Percentiles rank a stretch among this genome's conserved stretches.
These are phyloP conservation scores for Tiliqua scincoides DNA, from an alignment of 2,113 vertebrate genomes.

Conservation along the genomic window DNA sequence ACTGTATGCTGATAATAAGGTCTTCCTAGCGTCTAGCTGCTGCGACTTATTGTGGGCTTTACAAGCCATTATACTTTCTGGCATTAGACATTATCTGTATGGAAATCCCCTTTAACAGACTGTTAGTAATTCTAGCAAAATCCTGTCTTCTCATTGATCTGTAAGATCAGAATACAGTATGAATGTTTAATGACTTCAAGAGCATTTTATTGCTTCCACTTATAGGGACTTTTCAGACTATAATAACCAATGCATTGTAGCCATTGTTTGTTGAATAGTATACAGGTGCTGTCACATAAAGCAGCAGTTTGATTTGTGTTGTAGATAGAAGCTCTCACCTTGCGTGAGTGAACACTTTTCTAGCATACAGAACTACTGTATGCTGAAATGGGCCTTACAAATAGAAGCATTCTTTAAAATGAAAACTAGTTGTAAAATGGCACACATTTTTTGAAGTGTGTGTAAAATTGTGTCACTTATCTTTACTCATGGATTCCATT, in stretches of 20 bases:
- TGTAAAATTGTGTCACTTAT: no score
- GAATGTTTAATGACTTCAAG: slow-evolving; percentile 13
- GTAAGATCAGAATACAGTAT: slow-evolving; percentile 1
- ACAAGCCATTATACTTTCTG: background rate
- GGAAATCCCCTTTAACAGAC: slow-evolving; percentile 23
- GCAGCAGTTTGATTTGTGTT: background rate
- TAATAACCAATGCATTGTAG: background rate
- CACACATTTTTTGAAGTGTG: no score
- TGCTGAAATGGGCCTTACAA: background rate
- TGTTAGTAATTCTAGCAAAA: slow-evolving; percentile 22
- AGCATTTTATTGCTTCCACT: background rate
- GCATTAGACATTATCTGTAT: slow-evolving; percentile 28
- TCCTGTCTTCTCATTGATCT: slow-evolving; percentile 33
- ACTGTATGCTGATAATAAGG: background rate
- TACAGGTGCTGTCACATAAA: background rate
- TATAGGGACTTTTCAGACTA: background rate
- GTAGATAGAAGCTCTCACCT: background rate
- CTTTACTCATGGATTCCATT: no score
- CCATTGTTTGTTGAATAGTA: background rate
- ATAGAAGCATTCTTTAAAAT: no score
- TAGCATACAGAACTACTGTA: background rate
- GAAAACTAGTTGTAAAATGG: no score
- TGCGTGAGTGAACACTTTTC: background rate
- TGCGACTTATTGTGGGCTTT: slow-evolving; percentile 1
- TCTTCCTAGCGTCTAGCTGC: background rate